Evolutionary conservation across 2,113 vertebrate species (phyloP), one percentile per base, ranked within the genome.

Genomic region (Garra rufa): DNA sequence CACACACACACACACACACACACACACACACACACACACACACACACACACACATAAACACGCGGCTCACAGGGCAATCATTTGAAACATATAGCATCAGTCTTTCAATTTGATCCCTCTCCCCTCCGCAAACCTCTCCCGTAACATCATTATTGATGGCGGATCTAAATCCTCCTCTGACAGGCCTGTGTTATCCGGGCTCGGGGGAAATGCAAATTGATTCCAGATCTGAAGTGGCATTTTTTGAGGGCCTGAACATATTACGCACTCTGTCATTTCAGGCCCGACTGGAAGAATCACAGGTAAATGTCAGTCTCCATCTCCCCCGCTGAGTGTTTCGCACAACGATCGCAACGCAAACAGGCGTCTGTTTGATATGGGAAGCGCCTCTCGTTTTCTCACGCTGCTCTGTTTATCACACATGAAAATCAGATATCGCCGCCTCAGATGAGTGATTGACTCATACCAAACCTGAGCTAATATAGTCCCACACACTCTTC

Each of bases 121-220:
- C 85, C 90, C 92, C 89, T 91, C 88, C 89, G 78, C 82, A 80
- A 89, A 88, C 88, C 89, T 65, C 91, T 90, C 90, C 91, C 74
- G 88, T 91, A 92, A 92, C 91, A 92, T 94, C 93, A 94, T 94
- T 95, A 95, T 95, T 92, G 92, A 89, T 86, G 88, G 87, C 90
- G 88, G 89, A 94, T 95, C 92, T 93, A 90, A 90, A 83, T 91
- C 87, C 90, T 92, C 90, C 89, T 93, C 91, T 94, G 94, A 94
- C 94, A 94, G 92, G 91, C 92, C 90, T 90, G 83, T 93, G 93
- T 94, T 94, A 93, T 92, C 92, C 91, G 76, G 89, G 88, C 93
- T 90, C 92, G 67, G 91, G 87, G 93, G 93, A 95, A 94, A 94
- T 95, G 94, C 94, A 95, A 95, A 95, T 94, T 94, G 94, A 95